Percentiles rank a stretch among this genome's conserved stretches.
Conservation (phyloP, 2,113 vertebrate genomes). For the Arothron firmamentum region DNA sequence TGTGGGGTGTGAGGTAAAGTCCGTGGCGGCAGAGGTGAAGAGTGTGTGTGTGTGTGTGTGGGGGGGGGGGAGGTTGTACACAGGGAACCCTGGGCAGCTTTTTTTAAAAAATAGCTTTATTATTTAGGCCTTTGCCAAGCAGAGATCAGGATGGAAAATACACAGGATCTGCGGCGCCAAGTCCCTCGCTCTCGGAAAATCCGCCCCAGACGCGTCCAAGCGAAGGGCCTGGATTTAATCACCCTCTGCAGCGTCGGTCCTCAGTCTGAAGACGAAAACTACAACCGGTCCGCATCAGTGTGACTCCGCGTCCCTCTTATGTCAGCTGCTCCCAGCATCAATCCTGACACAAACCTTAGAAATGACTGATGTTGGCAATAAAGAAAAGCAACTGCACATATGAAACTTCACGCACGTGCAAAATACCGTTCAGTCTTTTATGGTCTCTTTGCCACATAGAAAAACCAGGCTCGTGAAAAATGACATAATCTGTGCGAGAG, state of each 20-base stretch:
- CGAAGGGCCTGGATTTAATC: slow-evolving; percentile 67
- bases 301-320: neutral
- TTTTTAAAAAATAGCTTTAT: slow-evolving; percentile 67
- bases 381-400: too few species aligned
- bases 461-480: neutral
- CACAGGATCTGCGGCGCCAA: slow-evolving; percentile 70
- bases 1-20: slow-evolving; percentile 50
- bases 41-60: neutral
- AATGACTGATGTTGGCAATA: slow-evolving; percentile 15
- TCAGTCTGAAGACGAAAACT: slow-evolving; percentile 38
- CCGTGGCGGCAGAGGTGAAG: slow-evolving; percentile 25
- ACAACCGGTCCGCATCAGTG: slow-evolving; percentile 34
- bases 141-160: slow-evolving; percentile 70
- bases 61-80: slow-evolving; percentile 57
- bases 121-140: slow-evolving; percentile 70
- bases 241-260: slow-evolving; percentile 50
- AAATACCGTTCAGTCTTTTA: too few species aligned
- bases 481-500: neutral
- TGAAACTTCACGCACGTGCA: too few species aligned
- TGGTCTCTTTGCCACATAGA: slow-evolving; percentile 4
- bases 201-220: slow-evolving; percentile 62
- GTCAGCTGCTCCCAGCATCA: slow-evolving; percentile 12
- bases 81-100: slow-evolving; percentile 62
- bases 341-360: slow-evolving; percentile 14
- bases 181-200: slow-evolving; percentile 67